phyloP scores from a whole-genome alignment of 2,888 invertebrate species.

The Loripinus fragilis region DNA sequence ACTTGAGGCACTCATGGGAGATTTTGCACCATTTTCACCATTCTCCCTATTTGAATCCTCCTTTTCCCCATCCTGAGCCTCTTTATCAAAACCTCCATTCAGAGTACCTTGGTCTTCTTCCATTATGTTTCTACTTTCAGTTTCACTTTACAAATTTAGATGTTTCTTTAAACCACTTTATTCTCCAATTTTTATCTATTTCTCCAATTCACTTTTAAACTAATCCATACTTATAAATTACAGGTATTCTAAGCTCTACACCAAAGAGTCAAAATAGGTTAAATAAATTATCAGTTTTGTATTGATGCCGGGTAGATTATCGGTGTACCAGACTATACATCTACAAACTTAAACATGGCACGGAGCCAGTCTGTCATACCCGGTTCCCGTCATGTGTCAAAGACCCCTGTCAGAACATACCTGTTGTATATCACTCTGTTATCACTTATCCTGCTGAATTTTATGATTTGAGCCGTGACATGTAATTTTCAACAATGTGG shows the following conservation, averaged over 20 bases:
- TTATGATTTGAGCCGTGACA: too few relatives aligned
- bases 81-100: constrained; percentile 41
- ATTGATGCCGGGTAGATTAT: constrained; percentile 3
- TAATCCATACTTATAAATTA: neutral
- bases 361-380: neutral
- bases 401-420: too few relatives aligned
- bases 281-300: constrained; percentile 15
- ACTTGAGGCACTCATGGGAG: neutral
- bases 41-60: constrained; percentile 18
- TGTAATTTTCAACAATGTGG: too few relatives aligned
- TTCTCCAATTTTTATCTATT: too few relatives aligned
- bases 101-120: constrained; percentile 48
- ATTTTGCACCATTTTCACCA: constrained; percentile 5
- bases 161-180: too few relatives aligned
- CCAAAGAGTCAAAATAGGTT: neutral
- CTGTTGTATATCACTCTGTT: too few relatives aligned
- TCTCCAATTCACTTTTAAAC: neutral
- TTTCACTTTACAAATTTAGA: neutral
- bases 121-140: constrained; percentile 30
- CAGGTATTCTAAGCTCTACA: neutral
- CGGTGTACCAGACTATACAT: neutral
- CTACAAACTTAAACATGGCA: neutral
- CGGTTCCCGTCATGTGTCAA: neutral
- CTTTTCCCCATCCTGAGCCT: constrained; percentile 30
- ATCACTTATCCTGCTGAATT: too few relatives aligned